Conservation (phyloP, 2,113 vertebrate genomes). For the Pituophis catenifer region DNA sequence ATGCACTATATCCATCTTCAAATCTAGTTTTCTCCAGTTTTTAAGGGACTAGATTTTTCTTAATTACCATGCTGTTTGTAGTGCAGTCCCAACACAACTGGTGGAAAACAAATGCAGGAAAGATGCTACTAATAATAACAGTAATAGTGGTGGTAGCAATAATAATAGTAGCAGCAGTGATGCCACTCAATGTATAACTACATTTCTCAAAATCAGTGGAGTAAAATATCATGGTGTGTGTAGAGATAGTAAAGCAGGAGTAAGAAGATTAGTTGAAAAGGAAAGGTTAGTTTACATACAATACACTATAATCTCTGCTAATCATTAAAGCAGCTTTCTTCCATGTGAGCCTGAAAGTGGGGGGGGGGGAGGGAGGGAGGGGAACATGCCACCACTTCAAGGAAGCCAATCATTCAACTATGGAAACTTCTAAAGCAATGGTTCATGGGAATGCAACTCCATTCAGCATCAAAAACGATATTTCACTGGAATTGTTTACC, state of each 20-base stretch:
- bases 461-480: not conserved
- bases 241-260: not conserved
- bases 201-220: not conserved
- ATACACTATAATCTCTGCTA: not conserved
- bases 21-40: not conserved
- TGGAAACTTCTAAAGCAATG: not conserved
- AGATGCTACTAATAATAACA: not conserved
- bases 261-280: not conserved
- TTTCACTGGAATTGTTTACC: not conserved
- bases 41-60: not conserved
- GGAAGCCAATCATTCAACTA: not conserved
- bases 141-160: not conserved
- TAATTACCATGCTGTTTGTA: not conserved
- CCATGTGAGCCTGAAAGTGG: not conserved
- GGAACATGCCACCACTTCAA: not conserved
- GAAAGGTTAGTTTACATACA: not conserved
- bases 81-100: not conserved
- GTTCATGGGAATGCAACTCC: not conserved
- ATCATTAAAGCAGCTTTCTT: not conserved
- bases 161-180: not conserved
- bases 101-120: not conserved
- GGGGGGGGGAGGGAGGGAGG: not conserved
- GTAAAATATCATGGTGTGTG: not conserved
- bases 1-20: not conserved
- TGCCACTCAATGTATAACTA: not conserved